A percentile compares a stretch with the other conserved stretches of the same genome.
phyloP scores from a whole-genome alignment of 2,113 vertebrate genomes.

The Pelodiscus sinensis region DNA sequence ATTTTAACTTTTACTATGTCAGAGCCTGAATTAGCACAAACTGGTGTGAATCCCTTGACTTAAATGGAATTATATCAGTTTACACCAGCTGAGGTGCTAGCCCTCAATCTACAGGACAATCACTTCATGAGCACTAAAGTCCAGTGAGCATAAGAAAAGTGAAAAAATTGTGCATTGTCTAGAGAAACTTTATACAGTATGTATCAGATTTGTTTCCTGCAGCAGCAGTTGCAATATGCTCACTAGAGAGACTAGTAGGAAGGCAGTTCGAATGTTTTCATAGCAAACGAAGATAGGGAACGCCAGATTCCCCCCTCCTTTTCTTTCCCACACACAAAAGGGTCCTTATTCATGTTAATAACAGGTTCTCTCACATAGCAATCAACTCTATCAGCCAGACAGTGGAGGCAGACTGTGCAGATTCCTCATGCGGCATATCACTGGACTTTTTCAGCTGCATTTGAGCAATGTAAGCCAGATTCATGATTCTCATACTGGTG shows the following conservation, averaged over 20 bases:
- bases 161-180: rapidly evolving
- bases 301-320: background rate
- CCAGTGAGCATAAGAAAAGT: background rate
- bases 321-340: background rate
- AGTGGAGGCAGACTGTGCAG: background rate
- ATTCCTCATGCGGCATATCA: background rate
- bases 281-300: background rate
- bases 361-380: background rate
- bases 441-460: background rate
- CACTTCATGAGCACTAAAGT: background rate
- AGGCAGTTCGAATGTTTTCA: background rate
- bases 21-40: background rate
- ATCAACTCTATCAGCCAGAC: background rate
- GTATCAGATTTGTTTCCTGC: background rate
- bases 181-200: background rate
- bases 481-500: background rate
- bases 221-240: background rate
- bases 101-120: background rate
- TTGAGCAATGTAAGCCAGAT: background rate
- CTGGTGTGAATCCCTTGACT: background rate
- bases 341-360: background rate
- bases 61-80: background rate
- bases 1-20: background rate
- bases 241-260: background rate
- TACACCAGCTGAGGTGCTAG: background rate